These are phyloP conservation scores for Lagopus muta DNA, from an alignment of 2,113 vertebrate genomes.

Conservation along the genomic window DNA sequence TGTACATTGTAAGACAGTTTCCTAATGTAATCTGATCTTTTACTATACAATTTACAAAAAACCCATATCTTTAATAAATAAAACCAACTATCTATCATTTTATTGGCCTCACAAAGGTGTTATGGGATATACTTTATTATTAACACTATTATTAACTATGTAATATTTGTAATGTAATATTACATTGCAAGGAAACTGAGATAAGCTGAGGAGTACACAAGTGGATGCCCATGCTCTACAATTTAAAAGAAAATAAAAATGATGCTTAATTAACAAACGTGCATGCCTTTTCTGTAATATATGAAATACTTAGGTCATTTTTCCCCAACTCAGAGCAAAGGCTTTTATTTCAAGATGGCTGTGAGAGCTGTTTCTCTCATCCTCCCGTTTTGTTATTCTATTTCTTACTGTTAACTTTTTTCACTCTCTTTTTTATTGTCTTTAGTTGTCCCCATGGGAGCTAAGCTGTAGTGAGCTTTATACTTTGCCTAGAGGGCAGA, in stretches of 20 bases:
- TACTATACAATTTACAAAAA: neutral
- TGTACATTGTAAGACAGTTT: neutral
- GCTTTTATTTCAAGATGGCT: neutral
- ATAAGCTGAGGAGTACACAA: neutral
- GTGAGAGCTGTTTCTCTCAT: neutral
- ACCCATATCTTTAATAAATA: neutral
- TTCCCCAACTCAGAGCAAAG: neutral
- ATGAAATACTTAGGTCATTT: neutral
- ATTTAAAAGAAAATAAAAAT: neutral
- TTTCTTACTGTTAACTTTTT: slow-evolving; percentile 5
- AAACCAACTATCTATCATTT: neutral
- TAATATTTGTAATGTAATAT: neutral
- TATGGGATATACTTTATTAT: neutral
- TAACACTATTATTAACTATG: neutral
- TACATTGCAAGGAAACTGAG: neutral
- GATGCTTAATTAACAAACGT: neutral
- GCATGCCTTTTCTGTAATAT: neutral
- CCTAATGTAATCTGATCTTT: neutral
- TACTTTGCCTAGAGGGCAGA: slow-evolving; percentile 28
- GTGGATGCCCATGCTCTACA: neutral
- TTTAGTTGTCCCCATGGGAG: slow-evolving; percentile 20
- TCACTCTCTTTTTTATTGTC: slow-evolving; percentile 30
- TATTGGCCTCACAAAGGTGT: neutral
- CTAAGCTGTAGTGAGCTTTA: slow-evolving; percentile 28
- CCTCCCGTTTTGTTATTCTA: neutral